Evolutionary conservation across 2,888 invertebrate species (phyloP).

Genomic region (Opisthograptis luteolata): DNA sequence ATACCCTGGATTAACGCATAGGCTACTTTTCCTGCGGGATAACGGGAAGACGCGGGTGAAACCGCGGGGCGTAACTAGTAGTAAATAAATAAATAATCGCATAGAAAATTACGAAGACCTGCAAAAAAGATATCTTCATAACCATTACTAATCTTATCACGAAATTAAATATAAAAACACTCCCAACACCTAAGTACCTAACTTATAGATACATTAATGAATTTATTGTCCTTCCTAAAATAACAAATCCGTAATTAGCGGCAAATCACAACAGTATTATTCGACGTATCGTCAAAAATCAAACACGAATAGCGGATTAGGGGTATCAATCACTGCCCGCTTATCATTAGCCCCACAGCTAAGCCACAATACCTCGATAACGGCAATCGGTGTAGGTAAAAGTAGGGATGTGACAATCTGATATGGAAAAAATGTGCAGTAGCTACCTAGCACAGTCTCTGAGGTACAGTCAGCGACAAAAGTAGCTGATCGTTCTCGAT

Average conservation of each 20-base stretch:
- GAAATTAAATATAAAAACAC: not conserved
- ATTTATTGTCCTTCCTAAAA: slow-evolving; percentile 21
- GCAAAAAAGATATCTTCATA: too few species aligned
- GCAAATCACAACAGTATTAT: slow-evolving; percentile 26
- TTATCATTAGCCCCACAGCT: slow-evolving; percentile 41
- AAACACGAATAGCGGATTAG: slow-evolving; percentile 36
- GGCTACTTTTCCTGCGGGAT: too few species aligned
- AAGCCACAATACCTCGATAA: slow-evolving; percentile 44
- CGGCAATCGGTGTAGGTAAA: slow-evolving; percentile 31
- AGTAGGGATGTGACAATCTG: slow-evolving; percentile 39
- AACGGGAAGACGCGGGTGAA: too few species aligned
- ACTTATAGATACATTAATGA: slow-evolving; percentile 1
- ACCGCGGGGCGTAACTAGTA: too few species aligned
- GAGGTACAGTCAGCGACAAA: too few species aligned
- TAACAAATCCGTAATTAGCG: slow-evolving; percentile 36
- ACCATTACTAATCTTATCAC: slow-evolving; percentile 1
- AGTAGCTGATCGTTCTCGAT: too few species aligned
- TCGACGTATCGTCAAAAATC: slow-evolving; percentile 19
- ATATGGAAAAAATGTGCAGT: slow-evolving; percentile 21
- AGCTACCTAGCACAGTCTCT: not conserved
- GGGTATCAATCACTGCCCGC: slow-evolving; percentile 52
- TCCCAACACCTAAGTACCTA: not conserved
- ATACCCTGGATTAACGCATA: too few species aligned
- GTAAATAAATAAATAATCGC: too few species aligned
- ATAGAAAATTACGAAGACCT: too few species aligned